These are phyloP conservation scores for Doryteuthis pealeii DNA, from an alignment of 1,140 invertebrate genomes.

Conservation along the genomic window DNA sequence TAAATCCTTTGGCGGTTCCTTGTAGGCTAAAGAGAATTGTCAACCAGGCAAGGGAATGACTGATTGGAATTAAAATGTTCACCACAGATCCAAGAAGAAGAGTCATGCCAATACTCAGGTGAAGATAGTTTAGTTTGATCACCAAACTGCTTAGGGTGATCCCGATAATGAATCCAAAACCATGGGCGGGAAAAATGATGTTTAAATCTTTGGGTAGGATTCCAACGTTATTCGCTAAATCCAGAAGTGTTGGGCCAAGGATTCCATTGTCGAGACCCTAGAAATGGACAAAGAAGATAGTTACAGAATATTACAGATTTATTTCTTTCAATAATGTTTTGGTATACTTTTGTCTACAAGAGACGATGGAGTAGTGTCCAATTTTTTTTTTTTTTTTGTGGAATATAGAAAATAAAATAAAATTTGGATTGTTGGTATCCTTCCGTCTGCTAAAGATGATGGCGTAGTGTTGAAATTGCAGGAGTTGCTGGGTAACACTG, in stretches of 20 bases:
- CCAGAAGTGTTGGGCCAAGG: neutral
- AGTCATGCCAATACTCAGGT: neutral
- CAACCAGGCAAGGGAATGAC: neutral
- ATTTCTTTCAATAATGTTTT: too few species aligned
- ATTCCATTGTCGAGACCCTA: neutral
- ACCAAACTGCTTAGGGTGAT: neutral
- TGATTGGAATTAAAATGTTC: neutral
- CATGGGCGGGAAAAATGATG: neutral
- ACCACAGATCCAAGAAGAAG: neutral
- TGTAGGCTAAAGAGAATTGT: neutral
- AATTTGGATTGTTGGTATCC: too few species aligned
- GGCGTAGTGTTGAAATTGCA: too few species aligned
- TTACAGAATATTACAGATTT: too few species aligned
- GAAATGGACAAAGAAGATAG: neutral
- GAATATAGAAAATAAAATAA: too few species aligned
- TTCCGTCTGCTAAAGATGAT: too few species aligned
- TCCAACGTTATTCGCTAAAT: neutral
- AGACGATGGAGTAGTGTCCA: too few species aligned
- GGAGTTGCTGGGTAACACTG: too few species aligned
- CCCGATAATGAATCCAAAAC: neutral
- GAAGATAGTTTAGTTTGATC: neutral
- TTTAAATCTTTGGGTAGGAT: neutral
- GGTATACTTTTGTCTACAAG: too few species aligned
- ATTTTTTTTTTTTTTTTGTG: too few species aligned
- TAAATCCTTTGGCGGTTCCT: neutral